Conservation (phyloP, 2,797 vertebrate genomes). For the Gorsachius magnificus region DNA sequence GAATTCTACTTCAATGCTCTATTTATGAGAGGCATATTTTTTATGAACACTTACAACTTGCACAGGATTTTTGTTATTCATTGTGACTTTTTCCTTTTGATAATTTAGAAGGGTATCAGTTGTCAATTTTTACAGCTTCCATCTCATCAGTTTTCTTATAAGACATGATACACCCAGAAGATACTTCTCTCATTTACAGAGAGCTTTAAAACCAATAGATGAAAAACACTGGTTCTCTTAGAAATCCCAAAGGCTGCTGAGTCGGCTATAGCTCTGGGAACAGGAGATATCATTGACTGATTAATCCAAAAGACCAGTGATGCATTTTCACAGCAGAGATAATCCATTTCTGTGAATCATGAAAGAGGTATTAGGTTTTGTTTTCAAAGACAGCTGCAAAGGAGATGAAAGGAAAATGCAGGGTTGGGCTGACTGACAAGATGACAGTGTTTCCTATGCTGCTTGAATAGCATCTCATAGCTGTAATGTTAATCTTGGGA, state of each 20-base stretch:
- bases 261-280: not conserved
- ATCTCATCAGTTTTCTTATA: not conserved
- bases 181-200: not conserved
- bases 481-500: not conserved
- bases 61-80: not conserved
- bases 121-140: not conserved
- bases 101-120: not conserved
- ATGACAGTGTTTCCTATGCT: not conserved
- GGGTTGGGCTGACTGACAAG: slow-evolving; percentile 2
- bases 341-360: not conserved
- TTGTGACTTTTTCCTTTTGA: not conserved
- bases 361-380: slow-evolving; percentile 23
- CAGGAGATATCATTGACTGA: not conserved
- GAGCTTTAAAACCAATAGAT: not conserved
- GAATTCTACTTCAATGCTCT: not conserved
- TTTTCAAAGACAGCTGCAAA: slow-evolving; percentile 32
- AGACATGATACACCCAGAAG: not conserved
- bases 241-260: not conserved
- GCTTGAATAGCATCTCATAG: not conserved
- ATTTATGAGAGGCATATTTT: not conserved
- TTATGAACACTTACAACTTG: not conserved
- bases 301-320: not conserved
- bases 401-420: slow-evolving; percentile 1
- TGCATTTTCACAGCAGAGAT: not conserved
- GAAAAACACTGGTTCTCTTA: not conserved